Evolutionary conservation across 2,888 invertebrate species (phyloP).

Genomic region (Busseola fusca): DNA sequence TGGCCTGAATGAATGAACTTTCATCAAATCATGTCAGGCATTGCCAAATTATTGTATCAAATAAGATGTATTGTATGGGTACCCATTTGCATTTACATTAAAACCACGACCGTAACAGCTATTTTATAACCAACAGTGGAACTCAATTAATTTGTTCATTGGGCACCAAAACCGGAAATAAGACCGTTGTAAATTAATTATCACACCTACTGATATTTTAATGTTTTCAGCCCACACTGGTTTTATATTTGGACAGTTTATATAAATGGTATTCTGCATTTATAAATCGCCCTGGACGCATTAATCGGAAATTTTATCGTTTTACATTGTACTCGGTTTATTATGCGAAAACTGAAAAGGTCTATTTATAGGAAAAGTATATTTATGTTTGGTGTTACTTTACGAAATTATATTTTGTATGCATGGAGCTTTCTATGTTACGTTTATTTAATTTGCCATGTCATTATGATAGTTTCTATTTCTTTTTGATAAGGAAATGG

Average conservation of each 20-base stretch:
- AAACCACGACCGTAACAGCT: slow-evolving; percentile 7
- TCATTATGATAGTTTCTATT: not conserved
- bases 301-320: slow-evolving; percentile 55
- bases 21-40: not conserved
- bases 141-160: slow-evolving; percentile 43
- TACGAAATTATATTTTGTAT: not conserved
- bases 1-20: too few relatives aligned
- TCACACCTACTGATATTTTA: slow-evolving; percentile 43
- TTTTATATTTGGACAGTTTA: slow-evolving; percentile 57
- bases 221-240: slow-evolving; percentile 41
- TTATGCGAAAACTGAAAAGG: slow-evolving; percentile 28
- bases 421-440: not conserved
- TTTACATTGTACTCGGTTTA: slow-evolving; percentile 48
- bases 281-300: slow-evolving; percentile 47
- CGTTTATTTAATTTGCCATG: not conserved
- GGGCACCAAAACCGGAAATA: slow-evolving; percentile 43
- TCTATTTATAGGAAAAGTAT: slow-evolving; percentile 1
- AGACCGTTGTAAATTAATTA: slow-evolving; percentile 54
- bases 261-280: slow-evolving; percentile 42
- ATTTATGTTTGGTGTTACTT: slow-evolving; percentile 2
- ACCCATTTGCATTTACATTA: not conserved
- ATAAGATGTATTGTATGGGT: not conserved
- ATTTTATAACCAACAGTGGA: slow-evolving; percentile 20
- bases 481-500: not conserved
- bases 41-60: not conserved